Evolutionary conservation across 2,113 vertebrate genomes (phyloP).

Genomic region (Ivindomyrus marchei): DNA sequence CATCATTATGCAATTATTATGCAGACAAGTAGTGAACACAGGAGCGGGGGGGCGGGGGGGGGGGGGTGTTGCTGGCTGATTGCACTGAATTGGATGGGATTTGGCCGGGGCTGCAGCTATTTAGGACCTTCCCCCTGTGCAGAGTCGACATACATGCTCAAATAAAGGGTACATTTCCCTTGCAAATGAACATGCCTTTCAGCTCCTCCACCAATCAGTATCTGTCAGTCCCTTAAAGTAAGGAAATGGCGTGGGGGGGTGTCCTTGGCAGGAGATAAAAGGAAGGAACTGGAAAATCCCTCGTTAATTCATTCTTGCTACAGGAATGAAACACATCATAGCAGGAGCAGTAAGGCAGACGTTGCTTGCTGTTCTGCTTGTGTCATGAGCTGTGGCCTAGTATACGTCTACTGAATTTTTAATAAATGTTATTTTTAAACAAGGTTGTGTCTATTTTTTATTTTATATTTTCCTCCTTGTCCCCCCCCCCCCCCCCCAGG

Average conservation of each 20-base stretch:
- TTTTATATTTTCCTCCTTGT: background rate
- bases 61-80: constrained; percentile 22
- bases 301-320: background rate
- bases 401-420: background rate
- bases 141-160: constrained; percentile 41
- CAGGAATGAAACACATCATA: background rate
- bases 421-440: background rate
- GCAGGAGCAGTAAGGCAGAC: background rate
- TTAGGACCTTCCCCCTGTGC: constrained; percentile 44
- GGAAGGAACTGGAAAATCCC: constrained; percentile 2
- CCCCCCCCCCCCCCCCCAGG: background rate
- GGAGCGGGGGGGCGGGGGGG: constrained; percentile 9
- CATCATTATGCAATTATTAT: background rate
- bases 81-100: constrained; percentile 51
- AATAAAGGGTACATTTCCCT: constrained; percentile 47
- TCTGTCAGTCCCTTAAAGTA: constrained; percentile 30
- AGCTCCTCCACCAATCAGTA: constrained; percentile 19
- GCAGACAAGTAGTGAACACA: constrained; percentile 27
- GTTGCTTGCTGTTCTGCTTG: background rate
- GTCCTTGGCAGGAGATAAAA: background rate
- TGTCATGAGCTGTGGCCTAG: background rate
- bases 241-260: background rate
- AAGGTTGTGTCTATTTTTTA: background rate
- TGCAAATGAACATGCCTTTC: constrained; percentile 42
- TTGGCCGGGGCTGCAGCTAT: constrained; percentile 42